These are phyloP conservation scores for Catharus minimus DNA, from an alignment of 2,113 vertebrate genomes.

Conservation along the genomic window DNA sequence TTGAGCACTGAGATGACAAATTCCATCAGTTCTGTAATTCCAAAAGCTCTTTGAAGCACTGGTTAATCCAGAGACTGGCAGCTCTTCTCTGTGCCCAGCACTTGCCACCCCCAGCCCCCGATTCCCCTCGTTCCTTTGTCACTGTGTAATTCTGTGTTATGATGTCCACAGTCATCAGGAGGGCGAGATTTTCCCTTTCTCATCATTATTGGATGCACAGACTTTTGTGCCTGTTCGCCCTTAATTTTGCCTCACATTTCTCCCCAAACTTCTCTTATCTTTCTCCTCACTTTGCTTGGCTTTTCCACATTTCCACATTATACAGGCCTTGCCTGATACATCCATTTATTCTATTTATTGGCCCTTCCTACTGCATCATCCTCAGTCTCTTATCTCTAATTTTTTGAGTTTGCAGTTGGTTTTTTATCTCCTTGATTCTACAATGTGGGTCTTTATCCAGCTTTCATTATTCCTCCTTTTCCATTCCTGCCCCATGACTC, in stretches of 20 bases:
- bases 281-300: background rate
- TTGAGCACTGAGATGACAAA: background rate
- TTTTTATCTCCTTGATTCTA: background rate
- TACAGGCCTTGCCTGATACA: background rate
- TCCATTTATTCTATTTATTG: background rate
- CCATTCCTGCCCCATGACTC: background rate
- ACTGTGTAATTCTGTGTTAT: background rate
- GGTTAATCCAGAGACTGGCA: background rate
- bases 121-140: background rate
- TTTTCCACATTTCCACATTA: background rate
- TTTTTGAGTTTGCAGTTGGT: fast-evolving
- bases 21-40: background rate
- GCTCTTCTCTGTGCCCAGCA: background rate
- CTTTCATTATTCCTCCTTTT: background rate
- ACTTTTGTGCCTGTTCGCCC: background rate
- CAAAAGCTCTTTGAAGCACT: background rate
- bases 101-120: background rate
- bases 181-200: background rate
- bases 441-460: background rate
- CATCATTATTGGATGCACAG: background rate
- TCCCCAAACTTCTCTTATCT: background rate
- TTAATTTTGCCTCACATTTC: background rate
- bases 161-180: background rate
- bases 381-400: background rate
- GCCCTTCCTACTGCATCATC: background rate